phyloP scores from a whole-genome alignment of 2,113 vertebrate genomes.

The Platycercus adscitus region DNA sequence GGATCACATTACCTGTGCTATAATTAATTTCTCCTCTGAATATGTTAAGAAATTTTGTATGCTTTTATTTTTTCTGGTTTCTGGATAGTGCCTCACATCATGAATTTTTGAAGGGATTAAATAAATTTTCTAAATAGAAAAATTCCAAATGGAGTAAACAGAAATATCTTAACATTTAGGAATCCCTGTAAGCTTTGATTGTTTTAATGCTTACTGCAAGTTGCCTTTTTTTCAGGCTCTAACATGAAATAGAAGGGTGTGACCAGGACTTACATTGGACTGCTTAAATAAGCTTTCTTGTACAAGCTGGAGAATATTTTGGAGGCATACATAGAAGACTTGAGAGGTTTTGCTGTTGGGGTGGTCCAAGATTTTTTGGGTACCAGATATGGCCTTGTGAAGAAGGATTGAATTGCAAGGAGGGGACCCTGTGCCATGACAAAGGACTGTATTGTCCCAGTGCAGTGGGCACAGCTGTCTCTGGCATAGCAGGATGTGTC shows the following conservation, averaged over 20 bases:
- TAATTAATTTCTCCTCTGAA: background rate
- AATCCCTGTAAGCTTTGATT: background rate
- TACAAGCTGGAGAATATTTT: background rate
- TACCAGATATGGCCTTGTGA: background rate
- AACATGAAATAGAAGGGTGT: background rate
- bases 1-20: background rate
- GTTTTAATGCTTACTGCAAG: background rate
- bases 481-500: accelerated
- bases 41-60: background rate
- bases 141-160: background rate
- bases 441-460: accelerated
- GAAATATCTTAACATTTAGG: background rate
- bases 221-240: background rate
- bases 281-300: background rate
- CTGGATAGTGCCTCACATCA: background rate
- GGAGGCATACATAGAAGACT: background rate
- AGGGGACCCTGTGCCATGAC: background rate
- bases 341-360: background rate
- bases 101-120: background rate
- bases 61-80: background rate
- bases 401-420: background rate
- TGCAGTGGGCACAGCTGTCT: background rate
- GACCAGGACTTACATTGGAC: background rate
- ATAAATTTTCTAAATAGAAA: background rate
- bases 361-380: background rate